Evolutionary conservation across 2,797 vertebrate species (phyloP).

Genomic region (Arremon aurantiirostris): DNA sequence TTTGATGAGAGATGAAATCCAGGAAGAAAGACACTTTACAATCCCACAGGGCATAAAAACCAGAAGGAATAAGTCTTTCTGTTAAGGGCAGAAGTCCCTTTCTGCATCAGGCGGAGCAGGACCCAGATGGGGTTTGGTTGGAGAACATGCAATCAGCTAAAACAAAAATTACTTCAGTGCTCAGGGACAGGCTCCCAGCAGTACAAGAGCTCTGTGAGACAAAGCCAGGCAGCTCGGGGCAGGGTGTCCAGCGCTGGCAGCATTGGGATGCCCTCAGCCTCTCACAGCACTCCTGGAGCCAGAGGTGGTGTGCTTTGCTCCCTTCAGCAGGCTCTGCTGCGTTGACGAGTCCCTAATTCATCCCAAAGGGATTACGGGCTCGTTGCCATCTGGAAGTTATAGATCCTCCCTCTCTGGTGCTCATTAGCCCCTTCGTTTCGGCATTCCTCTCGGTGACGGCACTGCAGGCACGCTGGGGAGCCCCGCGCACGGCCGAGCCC

Average conservation of each 20-base stretch:
- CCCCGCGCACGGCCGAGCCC: rapidly evolving
- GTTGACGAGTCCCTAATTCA: constrained; percentile 41
- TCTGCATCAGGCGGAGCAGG: neutral
- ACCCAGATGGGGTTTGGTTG: neutral
- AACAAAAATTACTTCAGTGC: neutral
- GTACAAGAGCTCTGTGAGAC: neutral
- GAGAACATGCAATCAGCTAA: constrained; percentile 21
- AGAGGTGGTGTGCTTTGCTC: neutral
- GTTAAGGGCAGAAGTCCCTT: neutral
- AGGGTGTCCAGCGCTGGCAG: neutral
- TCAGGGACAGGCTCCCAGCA: neutral
- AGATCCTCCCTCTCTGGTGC: constrained; percentile 61
- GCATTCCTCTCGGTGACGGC: constrained; percentile 13
- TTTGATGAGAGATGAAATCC: neutral
- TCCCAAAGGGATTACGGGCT: constrained; percentile 52
- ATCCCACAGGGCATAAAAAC: constrained; percentile 48
- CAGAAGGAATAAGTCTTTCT: neutral
- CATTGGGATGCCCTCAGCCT: neutral
- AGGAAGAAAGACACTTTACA: neutral
- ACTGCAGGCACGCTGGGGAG: neutral
- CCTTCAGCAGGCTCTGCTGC: neutral
- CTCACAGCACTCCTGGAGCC: neutral
- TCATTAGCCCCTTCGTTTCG: constrained; percentile 36
- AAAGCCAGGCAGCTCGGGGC: neutral
- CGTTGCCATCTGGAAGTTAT: constrained; percentile 60